A percentile compares a stretch with the other conserved stretches of the same genome.
phyloP scores from a whole-genome alignment of 2,888 invertebrate genomes.

The Macropis europaea region DNA sequence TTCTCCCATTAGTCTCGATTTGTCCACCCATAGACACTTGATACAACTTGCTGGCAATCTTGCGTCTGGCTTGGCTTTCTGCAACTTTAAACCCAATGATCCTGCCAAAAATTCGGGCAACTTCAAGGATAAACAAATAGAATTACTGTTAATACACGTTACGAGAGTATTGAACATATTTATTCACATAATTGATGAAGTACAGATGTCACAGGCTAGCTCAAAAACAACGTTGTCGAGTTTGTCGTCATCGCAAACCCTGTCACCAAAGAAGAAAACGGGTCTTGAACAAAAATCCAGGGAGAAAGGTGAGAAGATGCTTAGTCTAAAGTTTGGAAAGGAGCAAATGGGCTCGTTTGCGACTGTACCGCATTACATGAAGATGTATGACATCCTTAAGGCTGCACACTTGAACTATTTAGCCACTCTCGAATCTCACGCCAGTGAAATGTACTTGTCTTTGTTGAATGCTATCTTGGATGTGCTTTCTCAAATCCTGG shows the following conservation, averaged over 20 bases:
- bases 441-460: constrained; percentile 87
- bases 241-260: constrained; percentile 77
- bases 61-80: constrained; percentile 73
- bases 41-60: constrained; percentile 79
- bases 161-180: constrained; percentile 87
- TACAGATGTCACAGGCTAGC: constrained; percentile 70
- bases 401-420: constrained; percentile 93
- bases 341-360: constrained; percentile 80
- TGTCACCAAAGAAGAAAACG: constrained; percentile 80
- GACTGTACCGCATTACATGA: constrained; percentile 90
- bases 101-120: constrained; percentile 72
- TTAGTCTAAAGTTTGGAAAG: constrained; percentile 68
- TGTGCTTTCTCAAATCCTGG: constrained; percentile 86
- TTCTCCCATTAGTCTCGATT: constrained; percentile 81
- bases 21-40: constrained; percentile 79
- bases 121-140: constrained; percentile 79
- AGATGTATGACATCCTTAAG: constrained; percentile 88
- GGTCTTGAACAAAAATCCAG: constrained; percentile 76
- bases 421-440: constrained; percentile 89
- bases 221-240: constrained; percentile 83
- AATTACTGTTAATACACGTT: constrained; percentile 85
- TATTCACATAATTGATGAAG: constrained; percentile 88
- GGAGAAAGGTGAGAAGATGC: constrained; percentile 79
- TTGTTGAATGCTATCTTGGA: constrained; percentile 83
- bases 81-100: constrained; percentile 79